Percentiles rank a stretch among this genome's conserved stretches.
Evolutionary conservation across 2,797 vertebrate genomes (phyloP).

Genomic region (Coregonus sp.): DNA sequence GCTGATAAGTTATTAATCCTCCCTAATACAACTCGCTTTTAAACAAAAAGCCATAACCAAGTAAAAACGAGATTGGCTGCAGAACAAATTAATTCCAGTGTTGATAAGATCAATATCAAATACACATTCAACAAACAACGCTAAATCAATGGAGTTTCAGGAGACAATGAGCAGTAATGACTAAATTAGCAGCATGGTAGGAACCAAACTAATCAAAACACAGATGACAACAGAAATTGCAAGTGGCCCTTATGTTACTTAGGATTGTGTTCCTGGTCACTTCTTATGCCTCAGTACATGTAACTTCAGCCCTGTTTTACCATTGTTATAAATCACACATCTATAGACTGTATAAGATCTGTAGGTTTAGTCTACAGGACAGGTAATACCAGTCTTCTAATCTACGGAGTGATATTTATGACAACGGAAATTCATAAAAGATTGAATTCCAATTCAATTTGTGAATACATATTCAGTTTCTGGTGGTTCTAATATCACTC

Average conservation of each 20-base stretch:
- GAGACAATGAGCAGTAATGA: slow-evolving; percentile 61
- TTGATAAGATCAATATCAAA: slow-evolving; percentile 67
- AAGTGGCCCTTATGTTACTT: slow-evolving; percentile 64
- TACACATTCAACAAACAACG: slow-evolving; percentile 50
- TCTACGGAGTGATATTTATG: no score
- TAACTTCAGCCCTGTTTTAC: background rate
- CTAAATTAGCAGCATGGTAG: slow-evolving; percentile 70
- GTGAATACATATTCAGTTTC: background rate
- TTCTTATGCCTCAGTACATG: slow-evolving; percentile 40
- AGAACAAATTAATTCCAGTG: slow-evolving; percentile 65
- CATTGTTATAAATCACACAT: background rate
- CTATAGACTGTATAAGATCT: background rate
- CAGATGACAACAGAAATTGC: slow-evolving; percentile 50
- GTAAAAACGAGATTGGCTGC: slow-evolving; percentile 61
- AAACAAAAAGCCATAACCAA: slow-evolving; percentile 66
- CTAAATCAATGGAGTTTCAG: slow-evolving; percentile 57
- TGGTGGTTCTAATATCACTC: background rate
- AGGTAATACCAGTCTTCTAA: slow-evolving; percentile 33
- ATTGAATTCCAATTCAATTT: background rate
- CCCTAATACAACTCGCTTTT: slow-evolving; percentile 53
- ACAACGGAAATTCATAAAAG: slow-evolving; percentile 7
- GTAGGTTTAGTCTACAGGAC: slow-evolving; percentile 36
- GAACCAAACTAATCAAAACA: slow-evolving; percentile 49
- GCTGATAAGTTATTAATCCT: slow-evolving; percentile 62
- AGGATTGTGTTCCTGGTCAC: slow-evolving; percentile 38